Conservation (phyloP, 2,113 vertebrate genomes). For the Microtus pennsylvanicus region DNA sequence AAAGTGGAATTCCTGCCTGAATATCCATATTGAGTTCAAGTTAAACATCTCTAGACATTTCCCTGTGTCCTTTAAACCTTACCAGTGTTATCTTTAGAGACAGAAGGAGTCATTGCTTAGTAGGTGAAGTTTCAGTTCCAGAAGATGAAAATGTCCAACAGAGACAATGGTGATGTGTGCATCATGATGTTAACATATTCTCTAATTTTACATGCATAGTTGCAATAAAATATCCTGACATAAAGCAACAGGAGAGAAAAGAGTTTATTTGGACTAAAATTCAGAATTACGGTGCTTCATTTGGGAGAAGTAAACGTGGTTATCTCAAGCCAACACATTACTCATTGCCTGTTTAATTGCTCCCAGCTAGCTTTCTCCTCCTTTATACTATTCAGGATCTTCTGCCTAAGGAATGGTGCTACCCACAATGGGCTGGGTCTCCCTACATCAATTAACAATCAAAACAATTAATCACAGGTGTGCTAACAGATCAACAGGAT, state of each 20-base stretch:
- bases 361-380: background rate
- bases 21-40: constrained; percentile 12
- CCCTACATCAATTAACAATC: background rate
- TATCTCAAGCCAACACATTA: background rate
- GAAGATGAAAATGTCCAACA: background rate
- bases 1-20: background rate
- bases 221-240: background rate
- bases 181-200: background rate
- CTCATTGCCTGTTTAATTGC: background rate
- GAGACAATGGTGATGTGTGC: background rate
- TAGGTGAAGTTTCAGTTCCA: background rate
- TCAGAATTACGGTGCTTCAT: background rate
- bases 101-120: background rate
- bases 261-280: background rate
- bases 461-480: background rate
- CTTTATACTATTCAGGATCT: no score
- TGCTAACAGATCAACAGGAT: background rate
- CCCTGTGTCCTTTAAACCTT: background rate
- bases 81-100: background rate
- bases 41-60: background rate
- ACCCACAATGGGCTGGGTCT: background rate
- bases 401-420: background rate
- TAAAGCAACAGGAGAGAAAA: background rate
- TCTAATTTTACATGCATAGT: background rate
- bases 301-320: background rate